phyloP scores from a whole-genome alignment of 2,888 invertebrate species.

The Agrotis clavis region DNA sequence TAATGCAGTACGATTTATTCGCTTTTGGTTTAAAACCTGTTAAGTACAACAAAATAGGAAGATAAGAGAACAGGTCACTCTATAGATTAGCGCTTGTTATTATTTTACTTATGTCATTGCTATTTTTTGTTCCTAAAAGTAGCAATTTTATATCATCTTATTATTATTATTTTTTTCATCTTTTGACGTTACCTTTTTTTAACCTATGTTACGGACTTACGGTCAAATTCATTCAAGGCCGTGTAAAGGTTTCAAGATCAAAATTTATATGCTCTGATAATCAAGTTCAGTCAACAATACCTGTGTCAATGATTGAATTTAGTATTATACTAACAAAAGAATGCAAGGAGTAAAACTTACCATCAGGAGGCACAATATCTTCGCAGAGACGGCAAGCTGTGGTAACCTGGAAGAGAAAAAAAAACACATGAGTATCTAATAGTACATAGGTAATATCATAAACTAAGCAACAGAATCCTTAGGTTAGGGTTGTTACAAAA shows the following conservation, averaged over 20 bases:
- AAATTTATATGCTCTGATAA: background rate
- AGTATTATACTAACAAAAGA: background rate
- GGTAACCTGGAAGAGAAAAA: conserved; percentile 94
- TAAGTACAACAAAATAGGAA: conserved; percentile 43
- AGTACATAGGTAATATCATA: too few relatives aligned
- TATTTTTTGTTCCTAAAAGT: conserved; percentile 35
- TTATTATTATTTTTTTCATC: background rate
- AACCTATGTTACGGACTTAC: too few relatives aligned
- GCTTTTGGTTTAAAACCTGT: conserved; percentile 42
- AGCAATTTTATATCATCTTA: conserved; percentile 10
- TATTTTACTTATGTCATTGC: conserved; percentile 39
- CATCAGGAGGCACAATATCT: conserved; percentile 97
- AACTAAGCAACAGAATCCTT: background rate
- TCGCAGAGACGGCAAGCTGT: conserved; percentile 97
- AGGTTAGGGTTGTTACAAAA: too few relatives aligned
- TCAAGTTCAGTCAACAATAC: background rate
- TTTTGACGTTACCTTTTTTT: background rate
- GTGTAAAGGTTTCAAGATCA: background rate
- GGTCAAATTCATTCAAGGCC: background rate
- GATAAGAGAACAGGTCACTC: conserved; percentile 52
- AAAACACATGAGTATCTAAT: conserved; percentile 39
- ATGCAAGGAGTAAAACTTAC: conserved; percentile 88
- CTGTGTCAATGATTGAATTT: background rate
- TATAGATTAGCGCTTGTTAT: conserved; percentile 41
- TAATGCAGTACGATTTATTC: conserved; percentile 46